Conservation (phyloP, 2,797 vertebrate species). For the Poecilia velifera region DNA sequence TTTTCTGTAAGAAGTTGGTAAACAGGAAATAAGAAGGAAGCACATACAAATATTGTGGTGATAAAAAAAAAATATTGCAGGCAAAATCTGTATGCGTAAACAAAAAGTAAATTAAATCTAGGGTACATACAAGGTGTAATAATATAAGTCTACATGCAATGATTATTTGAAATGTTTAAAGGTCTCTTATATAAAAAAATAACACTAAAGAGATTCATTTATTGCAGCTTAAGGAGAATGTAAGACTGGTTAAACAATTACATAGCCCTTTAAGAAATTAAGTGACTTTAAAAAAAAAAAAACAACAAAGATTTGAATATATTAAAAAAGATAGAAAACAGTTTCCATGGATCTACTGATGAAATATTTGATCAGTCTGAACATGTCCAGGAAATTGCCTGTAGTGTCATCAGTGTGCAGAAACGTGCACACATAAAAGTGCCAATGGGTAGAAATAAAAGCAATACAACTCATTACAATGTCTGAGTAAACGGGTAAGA, state of each 20-base stretch:
- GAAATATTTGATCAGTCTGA: slow-evolving; percentile 35
- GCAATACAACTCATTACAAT: slow-evolving; percentile 27
- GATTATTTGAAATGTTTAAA: slow-evolving; percentile 78
- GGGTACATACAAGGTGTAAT: slow-evolving; percentile 72
- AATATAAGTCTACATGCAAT: slow-evolving; percentile 84
- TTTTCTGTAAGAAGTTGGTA: slow-evolving; percentile 78
- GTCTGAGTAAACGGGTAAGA: slow-evolving; percentile 46
- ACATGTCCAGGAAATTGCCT: slow-evolving; percentile 50
- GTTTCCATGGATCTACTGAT: slow-evolving; percentile 46
- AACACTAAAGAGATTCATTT: slow-evolving; percentile 78
- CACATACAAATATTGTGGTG: slow-evolving; percentile 78
- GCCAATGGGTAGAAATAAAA: slow-evolving; percentile 50
- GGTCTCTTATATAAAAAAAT: slow-evolving; percentile 78
- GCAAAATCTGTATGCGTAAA: slow-evolving; percentile 75
- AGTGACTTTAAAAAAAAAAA: slow-evolving; percentile 26
- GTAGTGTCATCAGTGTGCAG: slow-evolving; percentile 75
- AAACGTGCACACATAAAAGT: slow-evolving; percentile 67
- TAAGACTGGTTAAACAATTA: slow-evolving; percentile 73
- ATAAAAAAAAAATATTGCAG: slow-evolving; percentile 68
- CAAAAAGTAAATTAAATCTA: slow-evolving; percentile 74
- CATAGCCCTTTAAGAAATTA: slow-evolving; percentile 62
- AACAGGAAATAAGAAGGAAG: slow-evolving; percentile 52
- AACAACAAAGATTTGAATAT: slow-evolving; percentile 39
- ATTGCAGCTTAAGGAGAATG: slow-evolving; percentile 63
- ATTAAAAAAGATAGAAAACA: slow-evolving; percentile 4